These are phyloP conservation scores for Phaethornis superciliosus DNA, from an alignment of 2,113 vertebrate genomes.

Conservation along the genomic window DNA sequence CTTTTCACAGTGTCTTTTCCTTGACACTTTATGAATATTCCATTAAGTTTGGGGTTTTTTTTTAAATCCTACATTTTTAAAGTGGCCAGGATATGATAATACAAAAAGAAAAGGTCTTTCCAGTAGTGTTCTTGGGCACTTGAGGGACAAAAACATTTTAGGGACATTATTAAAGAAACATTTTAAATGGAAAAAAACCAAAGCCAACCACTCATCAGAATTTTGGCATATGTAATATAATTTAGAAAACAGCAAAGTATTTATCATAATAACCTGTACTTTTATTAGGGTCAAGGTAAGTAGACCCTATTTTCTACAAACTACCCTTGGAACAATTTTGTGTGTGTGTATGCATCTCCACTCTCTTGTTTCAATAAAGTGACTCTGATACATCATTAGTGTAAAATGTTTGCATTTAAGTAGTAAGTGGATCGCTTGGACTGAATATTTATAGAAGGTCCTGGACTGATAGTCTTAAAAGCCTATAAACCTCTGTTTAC, in stretches of 20 bases:
- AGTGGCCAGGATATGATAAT: not conserved
- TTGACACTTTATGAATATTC: not conserved
- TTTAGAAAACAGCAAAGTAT: not conserved
- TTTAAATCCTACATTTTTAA: no score
- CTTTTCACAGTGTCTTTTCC: not conserved
- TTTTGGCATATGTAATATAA: not conserved
- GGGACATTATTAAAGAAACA: not conserved
- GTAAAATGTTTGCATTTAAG: constrained; percentile 15
- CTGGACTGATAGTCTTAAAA: constrained; percentile 46
- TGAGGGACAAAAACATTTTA: not conserved
- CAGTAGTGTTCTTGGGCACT: not conserved
- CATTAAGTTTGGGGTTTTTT: no score
- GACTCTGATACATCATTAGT: not conserved
- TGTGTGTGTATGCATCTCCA: not conserved
- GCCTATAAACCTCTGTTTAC: constrained; percentile 42
- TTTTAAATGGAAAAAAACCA: not conserved
- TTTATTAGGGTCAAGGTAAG: not conserved
- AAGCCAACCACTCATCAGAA: not conserved
- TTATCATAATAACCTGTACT: not conserved
- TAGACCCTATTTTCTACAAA: not conserved
- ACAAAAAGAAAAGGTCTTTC: not conserved
- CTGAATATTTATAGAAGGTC: constrained; percentile 26
- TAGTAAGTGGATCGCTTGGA: not conserved
- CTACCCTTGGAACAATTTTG: not conserved
- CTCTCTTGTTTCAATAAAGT: not conserved